phyloP scores from a whole-genome alignment of 2,888 invertebrate species.

The Argynnis bischoffii region DNA sequence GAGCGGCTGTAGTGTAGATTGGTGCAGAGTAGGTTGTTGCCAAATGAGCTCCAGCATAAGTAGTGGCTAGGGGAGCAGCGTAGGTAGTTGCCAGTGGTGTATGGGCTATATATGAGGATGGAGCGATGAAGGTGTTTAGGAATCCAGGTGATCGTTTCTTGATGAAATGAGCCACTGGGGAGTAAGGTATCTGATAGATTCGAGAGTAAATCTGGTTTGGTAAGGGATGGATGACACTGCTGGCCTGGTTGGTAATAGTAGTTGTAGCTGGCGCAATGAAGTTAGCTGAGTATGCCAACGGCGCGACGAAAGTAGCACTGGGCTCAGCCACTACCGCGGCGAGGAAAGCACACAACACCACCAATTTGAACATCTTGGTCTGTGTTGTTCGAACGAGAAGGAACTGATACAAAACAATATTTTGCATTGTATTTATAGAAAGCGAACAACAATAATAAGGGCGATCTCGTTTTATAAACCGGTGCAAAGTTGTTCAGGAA shows the following conservation, averaged over 20 bases:
- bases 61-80: conserved; percentile 18
- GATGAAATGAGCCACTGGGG: conserved; percentile 55
- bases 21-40: conserved; percentile 39
- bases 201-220: conserved; percentile 59
- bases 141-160: conserved; percentile 51
- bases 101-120: conserved; percentile 45
- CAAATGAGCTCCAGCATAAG: conserved; percentile 38
- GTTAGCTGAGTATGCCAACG: conserved; percentile 51
- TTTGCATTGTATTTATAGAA: conserved; percentile 67
- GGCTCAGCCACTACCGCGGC: conserved; percentile 79
- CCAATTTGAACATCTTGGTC: conserved; percentile 77
- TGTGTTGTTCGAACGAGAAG: conserved; percentile 64
- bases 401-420: conserved; percentile 63
- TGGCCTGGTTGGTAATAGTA: conserved; percentile 64
- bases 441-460: conserved; percentile 60
- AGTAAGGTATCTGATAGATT: conserved; percentile 45
- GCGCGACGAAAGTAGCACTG: conserved; percentile 43
- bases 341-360: conserved; percentile 83
- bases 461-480: conserved; percentile 69
- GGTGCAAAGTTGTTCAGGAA: conserved; percentile 70
- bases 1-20: conserved; percentile 52
- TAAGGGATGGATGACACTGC: conserved; percentile 71
- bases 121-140: conserved; percentile 47
- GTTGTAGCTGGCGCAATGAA: conserved; percentile 59
- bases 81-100: conserved; percentile 40